These are phyloP conservation scores for Drosophila affinis DNA, from an alignment of 2,888 invertebrate genomes.

Conservation along the genomic window DNA sequence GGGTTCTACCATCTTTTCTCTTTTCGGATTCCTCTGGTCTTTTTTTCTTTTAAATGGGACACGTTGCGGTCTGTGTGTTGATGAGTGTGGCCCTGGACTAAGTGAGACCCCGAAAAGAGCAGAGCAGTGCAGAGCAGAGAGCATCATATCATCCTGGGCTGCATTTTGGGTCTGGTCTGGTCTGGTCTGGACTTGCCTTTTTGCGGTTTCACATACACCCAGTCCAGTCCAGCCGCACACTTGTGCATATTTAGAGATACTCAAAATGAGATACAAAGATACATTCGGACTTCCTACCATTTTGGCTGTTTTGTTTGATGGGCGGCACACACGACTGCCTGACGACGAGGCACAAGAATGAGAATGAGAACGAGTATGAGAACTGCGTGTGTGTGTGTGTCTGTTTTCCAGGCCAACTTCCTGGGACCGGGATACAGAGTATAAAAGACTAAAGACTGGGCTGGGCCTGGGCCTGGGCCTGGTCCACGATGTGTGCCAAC, in stretches of 20 bases:
- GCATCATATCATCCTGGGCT: conserved; percentile 61
- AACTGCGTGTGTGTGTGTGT: conserved; percentile 16
- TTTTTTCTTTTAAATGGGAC: conserved; percentile 68
- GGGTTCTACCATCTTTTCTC: conserved; percentile 30
- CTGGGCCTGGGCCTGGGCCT: conserved; percentile 27
- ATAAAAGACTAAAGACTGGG: conserved; percentile 28
- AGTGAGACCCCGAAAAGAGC: conserved; percentile 61
- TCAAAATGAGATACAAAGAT: conserved; percentile 78
- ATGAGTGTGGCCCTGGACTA: conserved; percentile 61
- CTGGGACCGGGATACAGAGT: conserved; percentile 38
- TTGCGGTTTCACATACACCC: conserved; percentile 56
- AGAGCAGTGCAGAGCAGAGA: conserved; percentile 36
- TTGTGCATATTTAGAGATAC: conserved; percentile 75
- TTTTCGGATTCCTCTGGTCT: conserved; percentile 13
- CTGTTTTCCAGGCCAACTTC: conserved; percentile 35
- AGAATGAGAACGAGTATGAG: conserved; percentile 14
- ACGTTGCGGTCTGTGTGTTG: conserved; percentile 77
- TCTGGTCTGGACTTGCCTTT: conserved; percentile 59
- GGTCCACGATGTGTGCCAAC: conserved; percentile 65
- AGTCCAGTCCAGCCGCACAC: conserved; percentile 22
- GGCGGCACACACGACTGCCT: conserved; percentile 64
- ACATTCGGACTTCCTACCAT: conserved; percentile 77
- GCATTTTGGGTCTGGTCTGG: conserved; percentile 65
- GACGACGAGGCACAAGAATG: conserved; percentile 21
- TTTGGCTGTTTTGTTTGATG: conserved; percentile 68